A percentile compares a stretch with the other conserved stretches of the same genome.
These are phyloP conservation scores for Athrips mouffetella DNA, from an alignment of 2,888 invertebrate species.

Conservation along the genomic window DNA sequence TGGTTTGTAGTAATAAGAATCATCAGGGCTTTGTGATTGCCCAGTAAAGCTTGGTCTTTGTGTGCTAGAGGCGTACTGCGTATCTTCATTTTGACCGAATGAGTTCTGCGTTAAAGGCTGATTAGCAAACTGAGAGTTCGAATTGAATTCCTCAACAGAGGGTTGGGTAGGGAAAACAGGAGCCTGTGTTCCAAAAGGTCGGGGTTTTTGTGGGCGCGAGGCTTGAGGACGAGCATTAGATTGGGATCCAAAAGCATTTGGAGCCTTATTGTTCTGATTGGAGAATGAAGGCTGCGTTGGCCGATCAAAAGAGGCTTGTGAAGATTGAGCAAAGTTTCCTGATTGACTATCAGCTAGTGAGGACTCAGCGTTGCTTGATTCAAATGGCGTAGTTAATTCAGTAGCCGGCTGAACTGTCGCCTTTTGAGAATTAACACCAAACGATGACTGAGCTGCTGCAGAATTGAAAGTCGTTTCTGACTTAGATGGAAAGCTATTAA, in stretches of 20 bases:
- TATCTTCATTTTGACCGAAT: conserved; percentile 26
- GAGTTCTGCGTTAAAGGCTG: conserved; percentile 17
- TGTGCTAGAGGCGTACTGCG: conserved; percentile 30
- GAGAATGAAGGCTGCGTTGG: conserved; percentile 21
- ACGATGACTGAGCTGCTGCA: conserved; percentile 23
- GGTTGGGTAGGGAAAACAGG: conserved; percentile 19
- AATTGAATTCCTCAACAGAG: conserved; percentile 17
- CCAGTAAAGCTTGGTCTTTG: conserved; percentile 27
- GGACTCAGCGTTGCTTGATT: conserved; percentile 23
- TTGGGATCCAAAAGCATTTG: conserved; percentile 18
- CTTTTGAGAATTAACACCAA: conserved; percentile 26
- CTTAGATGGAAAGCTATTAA: conserved; percentile 15
- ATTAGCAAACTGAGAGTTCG: conserved; percentile 16
- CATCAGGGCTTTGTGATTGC: conserved; percentile 24
- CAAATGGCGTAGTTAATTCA: conserved; percentile 49
- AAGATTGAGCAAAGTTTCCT: conserved; percentile 9
- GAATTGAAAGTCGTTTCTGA: conserved; percentile 15
- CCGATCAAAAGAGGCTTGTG: conserved; percentile 11
- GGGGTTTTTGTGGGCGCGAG: no score
- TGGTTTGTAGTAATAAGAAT: conserved; percentile 53
- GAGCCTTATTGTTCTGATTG: conserved; percentile 13
- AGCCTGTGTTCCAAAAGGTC: conserved; percentile 18
- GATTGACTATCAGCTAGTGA: background rate
- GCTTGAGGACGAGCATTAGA: conserved; percentile 14
- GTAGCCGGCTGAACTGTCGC: conserved; percentile 40